phyloP scores from a whole-genome alignment of 2,113 vertebrate species.

The Spilogale gracilis region DNA sequence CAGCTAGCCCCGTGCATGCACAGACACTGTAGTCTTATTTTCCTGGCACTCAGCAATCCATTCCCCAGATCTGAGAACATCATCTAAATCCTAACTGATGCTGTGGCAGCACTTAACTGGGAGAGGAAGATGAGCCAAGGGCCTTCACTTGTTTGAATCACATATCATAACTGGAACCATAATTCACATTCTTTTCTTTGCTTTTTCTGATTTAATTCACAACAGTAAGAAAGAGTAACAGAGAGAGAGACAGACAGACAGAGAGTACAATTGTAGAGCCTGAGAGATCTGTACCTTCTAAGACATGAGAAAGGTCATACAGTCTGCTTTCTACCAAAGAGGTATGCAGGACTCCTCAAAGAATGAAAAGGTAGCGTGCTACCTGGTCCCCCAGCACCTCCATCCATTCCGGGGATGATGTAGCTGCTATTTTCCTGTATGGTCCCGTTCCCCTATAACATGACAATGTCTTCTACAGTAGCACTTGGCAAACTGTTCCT shows the following conservation, averaged over 20 bases:
- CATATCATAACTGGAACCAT: background rate
- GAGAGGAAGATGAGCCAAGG: background rate
- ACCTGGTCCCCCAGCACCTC: fast-evolving
- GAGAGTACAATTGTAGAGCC: background rate
- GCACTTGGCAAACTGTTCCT: background rate
- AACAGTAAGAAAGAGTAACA: background rate
- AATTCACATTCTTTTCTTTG: background rate
- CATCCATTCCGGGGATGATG: fast-evolving
- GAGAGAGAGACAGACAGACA: background rate
- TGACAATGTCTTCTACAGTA: background rate
- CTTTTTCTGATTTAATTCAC: slow-evolving; percentile 27
- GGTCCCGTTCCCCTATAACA: background rate
- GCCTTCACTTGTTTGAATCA: background rate
- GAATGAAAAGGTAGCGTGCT: background rate
- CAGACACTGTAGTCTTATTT: slow-evolving; percentile 75
- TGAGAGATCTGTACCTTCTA: background rate
- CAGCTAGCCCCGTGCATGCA: slow-evolving; percentile 47
- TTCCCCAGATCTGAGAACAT: slow-evolving; percentile 80
- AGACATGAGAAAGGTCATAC: background rate
- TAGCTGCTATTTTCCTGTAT: background rate
- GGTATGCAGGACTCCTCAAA: background rate
- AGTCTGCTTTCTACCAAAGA: background rate
- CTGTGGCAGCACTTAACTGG: background rate
- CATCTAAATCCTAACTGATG: slow-evolving; percentile 23
- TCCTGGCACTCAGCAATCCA: slow-evolving; percentile 77